These are phyloP conservation scores for Troides oblongomaculatus DNA, from an alignment of 2,888 invertebrate species.

Conservation along the genomic window DNA sequence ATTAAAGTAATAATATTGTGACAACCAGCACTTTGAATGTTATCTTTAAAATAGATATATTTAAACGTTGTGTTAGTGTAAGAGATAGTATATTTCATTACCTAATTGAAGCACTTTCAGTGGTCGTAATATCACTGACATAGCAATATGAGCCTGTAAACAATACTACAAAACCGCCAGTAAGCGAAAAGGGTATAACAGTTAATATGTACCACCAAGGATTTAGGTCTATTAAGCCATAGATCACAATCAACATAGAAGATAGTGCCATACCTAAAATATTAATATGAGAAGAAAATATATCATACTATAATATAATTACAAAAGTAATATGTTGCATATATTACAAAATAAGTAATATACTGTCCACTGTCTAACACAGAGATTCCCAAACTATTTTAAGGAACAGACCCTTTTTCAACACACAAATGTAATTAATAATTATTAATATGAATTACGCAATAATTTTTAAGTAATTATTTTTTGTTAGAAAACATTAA, in stretches of 20 bases:
- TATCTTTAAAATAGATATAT: neutral
- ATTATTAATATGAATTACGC: too few species aligned
- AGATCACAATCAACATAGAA: conserved; percentile 55
- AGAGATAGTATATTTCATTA: conserved; percentile 39
- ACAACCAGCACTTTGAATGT: neutral
- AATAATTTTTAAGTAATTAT: too few species aligned
- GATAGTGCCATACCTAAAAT: conserved; percentile 59
- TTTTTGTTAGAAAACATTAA: too few species aligned
- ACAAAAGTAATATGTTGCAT: neutral
- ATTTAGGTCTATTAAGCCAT: conserved; percentile 56
- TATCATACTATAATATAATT: neutral
- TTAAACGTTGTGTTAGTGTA: neutral
- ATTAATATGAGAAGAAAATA: conserved; percentile 19
- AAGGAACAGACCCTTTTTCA: too few species aligned
- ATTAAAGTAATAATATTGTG: neutral
- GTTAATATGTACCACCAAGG: conserved; percentile 78
- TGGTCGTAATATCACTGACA: conserved; percentile 82
- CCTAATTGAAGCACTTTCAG: conserved; percentile 81
- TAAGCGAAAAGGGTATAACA: conserved; percentile 78
- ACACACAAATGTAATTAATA: too few species aligned
- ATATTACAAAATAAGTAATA: neutral
- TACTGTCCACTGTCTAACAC: too few species aligned
- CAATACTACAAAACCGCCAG: conserved; percentile 82
- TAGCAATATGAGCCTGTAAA: conserved; percentile 83
- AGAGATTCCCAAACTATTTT: too few species aligned